These are phyloP conservation scores for Apamea anceps DNA, from an alignment of 2,888 invertebrate species.

Conservation along the genomic window DNA sequence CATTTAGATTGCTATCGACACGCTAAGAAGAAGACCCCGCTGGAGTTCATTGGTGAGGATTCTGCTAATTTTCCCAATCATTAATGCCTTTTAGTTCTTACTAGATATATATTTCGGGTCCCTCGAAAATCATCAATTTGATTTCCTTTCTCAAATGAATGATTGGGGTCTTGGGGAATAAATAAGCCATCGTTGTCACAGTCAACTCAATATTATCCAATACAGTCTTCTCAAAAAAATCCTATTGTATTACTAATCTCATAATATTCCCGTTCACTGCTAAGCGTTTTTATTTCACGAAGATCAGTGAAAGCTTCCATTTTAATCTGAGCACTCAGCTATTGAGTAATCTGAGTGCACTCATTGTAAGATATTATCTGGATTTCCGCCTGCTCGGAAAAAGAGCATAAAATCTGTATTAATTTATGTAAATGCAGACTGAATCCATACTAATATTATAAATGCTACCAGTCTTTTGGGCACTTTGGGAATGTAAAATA, in stretches of 20 bases:
- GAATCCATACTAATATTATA: background rate
- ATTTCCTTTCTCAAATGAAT: background rate
- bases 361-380: constrained; percentile 27
- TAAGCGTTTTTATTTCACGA: constrained; percentile 13
- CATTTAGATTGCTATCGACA: too few relatives aligned
- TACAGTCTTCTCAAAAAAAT: background rate
- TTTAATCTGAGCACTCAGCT: constrained; percentile 39
- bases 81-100: background rate
- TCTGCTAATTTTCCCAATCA: background rate
- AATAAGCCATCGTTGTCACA: background rate
- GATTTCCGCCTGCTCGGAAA: constrained; percentile 5
- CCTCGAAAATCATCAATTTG: background rate
- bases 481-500: background rate
- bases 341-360: constrained; percentile 38
- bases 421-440: background rate
- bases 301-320: constrained; percentile 28
- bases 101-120: background rate
- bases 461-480: background rate
- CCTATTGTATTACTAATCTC: background rate
- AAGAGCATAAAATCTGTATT: constrained; percentile 5
- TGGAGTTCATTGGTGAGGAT: background rate
- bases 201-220: background rate
- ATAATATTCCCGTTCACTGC: constrained; percentile 2
- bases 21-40: too few relatives aligned
- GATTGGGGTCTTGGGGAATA: background rate